These are phyloP conservation scores for Dugesia japonica DNA, from an alignment of 2,888 invertebrate genomes.

Conservation along the genomic window DNA sequence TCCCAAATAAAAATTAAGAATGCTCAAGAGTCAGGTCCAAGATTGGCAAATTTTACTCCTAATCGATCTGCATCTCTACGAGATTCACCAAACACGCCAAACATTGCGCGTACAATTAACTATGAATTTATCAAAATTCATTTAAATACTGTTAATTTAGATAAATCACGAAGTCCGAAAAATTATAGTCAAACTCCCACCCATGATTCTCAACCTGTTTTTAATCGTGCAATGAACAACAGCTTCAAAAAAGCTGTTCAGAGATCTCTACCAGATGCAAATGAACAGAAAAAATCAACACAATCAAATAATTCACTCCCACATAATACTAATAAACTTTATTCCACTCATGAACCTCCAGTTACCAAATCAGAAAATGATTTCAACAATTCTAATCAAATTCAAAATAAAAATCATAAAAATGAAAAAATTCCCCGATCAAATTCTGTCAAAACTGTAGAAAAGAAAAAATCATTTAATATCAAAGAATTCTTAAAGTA, in stretches of 20 bases:
- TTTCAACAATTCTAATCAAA: background rate
- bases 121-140: background rate
- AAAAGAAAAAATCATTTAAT: slow-evolving; percentile 8
- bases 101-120: background rate
- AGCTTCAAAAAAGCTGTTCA: background rate
- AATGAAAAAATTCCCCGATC: background rate
- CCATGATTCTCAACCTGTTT: background rate
- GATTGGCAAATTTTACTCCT: background rate
- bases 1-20: background rate
- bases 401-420: background rate
- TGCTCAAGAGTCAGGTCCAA: background rate
- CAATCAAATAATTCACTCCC: background rate
- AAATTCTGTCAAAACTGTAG: background rate
- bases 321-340: background rate
- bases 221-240: slow-evolving; percentile 3
- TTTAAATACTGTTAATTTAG: background rate
- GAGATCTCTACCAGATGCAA: background rate
- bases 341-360: background rate
- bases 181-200: background rate
- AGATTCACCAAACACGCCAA: background rate
- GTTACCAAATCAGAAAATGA: background rate
- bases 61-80: background rate
- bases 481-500: background rate
- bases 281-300: background rate
- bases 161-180: background rate